Base-by-base conservation (phyloP, 2,888 invertebrate genomes). In the Rhogogaster chlorosoma region DNA sequence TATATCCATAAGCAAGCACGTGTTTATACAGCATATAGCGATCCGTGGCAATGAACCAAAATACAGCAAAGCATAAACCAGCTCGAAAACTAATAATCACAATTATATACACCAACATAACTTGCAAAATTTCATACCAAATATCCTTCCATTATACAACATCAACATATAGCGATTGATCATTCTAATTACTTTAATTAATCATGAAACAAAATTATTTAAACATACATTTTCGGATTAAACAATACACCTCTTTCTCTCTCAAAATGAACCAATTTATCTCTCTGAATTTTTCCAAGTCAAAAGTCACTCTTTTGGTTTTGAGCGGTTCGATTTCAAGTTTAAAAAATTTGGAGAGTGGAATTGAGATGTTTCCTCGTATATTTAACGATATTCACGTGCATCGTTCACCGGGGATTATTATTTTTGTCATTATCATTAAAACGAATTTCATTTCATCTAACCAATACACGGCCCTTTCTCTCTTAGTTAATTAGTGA, bases 11-110 rank as follows among this genome's bases (percentile, higher is more conserved):
- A 22, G 64, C 12, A 67, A 67, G 32, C 71, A 42, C 71, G 22
- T 73, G 42, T 42, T 73, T n/a, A 73, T 22, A 22, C 42, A n/a
- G 53, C 29, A 61, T 64, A 61, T 36, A 80, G 80, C 61, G 80
- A 71, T 57, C 84, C 84, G 84, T 84, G 85, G 85, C 61, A 85
- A 82, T 85, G 83, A 83, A 85, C 85, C 70, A 84, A 82, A 84
- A 78, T 26, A 49, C 82, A 26, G 49, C 61, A 61, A 80, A 80
- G 67, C 18, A 67, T 67, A 61, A 22, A 61, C 9, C 12, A 26
- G 61, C 26, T 61, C 10, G 7, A 9, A 26, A 26, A 57, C n/a
- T 57, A n/a, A 3, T 61, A n/a, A 53, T 53, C n/a, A 53, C n/a
- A n/a, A 53, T 53, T 53, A 10, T 15, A 45, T 15, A 45, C n/a